Evolutionary conservation across 2,888 invertebrate species (phyloP), one percentile per base, ranked within the genome.

Genomic region (Eremobia ochroleuca): DNA sequence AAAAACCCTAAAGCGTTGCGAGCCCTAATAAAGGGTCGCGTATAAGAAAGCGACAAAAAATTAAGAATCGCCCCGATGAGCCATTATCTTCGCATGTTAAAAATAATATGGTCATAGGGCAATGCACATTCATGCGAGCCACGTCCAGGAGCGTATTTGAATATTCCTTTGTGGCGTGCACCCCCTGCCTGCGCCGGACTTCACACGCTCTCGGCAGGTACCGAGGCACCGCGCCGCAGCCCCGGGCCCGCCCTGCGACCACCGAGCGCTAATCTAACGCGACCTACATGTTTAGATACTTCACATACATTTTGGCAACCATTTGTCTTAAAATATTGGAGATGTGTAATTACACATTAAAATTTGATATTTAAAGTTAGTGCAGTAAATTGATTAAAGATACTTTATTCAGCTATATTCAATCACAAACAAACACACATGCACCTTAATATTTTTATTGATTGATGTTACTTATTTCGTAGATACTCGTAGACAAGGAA

Each of bases 71-170:
- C 95, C 96, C 95, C 96, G 97, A 96, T 96, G 95, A 94, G 94
- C 96, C 93, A 96, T 97, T 97, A 97, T 97, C 97, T 96, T 96
- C 92, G 92, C 92, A 95, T 94, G 95, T 94, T 96, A 96, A 95
- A 97, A 97, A 97, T 96, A 96, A 96, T 96, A 96, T 94, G 96
- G 96, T 96, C 96, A 95, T 96, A 95, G 96, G 96, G 97, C 95
- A 95, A 94, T 94, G 95, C 90, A 95, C 95, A 96, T 96, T 96
- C 95, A 96, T 94, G 95, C 94, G 94, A 93, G 95, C 93, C 94
- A 91, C 95, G 97, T 96, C 97, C 96, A 97, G 94, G 96, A 95
- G 96, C 94, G 96, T 92, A 96, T 96, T 96, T 95, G 96, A 97
- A 97, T 97, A 96, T 94, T 90, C 87, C 90, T 92, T 96, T 96